These are phyloP conservation scores for Delia radicum DNA, from an alignment of 1,140 invertebrate genomes.

Conservation along the genomic window DNA sequence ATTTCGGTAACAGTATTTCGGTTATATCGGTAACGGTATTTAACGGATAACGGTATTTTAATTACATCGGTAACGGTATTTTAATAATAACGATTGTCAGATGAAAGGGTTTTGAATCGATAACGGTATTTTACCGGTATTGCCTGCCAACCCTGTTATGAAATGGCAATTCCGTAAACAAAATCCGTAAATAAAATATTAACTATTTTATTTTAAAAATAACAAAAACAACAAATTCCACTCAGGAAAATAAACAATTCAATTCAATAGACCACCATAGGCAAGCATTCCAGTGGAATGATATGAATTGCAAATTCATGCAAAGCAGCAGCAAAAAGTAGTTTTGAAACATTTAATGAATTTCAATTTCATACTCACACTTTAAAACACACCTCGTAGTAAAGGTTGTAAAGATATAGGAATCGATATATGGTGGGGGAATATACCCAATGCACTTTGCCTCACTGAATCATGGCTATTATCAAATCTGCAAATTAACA, in stretches of 20 bases:
- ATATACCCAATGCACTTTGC: background rate
- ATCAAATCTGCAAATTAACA: conserved; percentile 20
- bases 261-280: background rate
- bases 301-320: background rate
- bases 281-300: background rate
- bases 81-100: too few relatives aligned
- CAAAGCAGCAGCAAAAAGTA: background rate
- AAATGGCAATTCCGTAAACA: background rate
- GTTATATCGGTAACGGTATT: too few relatives aligned
- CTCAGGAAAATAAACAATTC: background rate
- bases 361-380: background rate
- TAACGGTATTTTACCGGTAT: too few relatives aligned
- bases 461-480: conserved; percentile 5
- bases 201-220: background rate
- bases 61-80: too few relatives aligned
- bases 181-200: background rate
- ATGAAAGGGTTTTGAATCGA: too few relatives aligned
- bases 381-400: background rate
- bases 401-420: background rate
- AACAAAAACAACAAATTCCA: background rate
- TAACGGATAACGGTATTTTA: too few relatives aligned
- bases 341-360: background rate
- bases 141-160: too few relatives aligned
- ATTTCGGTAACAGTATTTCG: too few relatives aligned
- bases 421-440: background rate